phyloP scores from a whole-genome alignment of 2,888 invertebrate species.

The Lutraria lutraria region DNA sequence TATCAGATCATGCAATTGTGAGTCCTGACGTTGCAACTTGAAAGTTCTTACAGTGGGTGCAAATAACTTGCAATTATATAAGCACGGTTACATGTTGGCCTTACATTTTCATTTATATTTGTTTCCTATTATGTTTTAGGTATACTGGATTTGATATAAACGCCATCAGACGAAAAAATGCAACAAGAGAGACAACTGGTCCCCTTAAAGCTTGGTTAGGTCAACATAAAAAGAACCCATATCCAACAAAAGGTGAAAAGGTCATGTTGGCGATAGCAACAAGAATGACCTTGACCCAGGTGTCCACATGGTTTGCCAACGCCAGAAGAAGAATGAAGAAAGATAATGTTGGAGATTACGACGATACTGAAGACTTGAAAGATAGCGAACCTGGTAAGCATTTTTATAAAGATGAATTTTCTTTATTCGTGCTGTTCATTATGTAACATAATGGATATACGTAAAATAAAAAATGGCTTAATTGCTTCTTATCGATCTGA shows the following conservation, averaged over 20 bases:
- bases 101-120: background rate
- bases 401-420: background rate
- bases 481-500: too few relatives aligned
- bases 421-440: too few relatives aligned
- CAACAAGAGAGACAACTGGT: slow-evolving; percentile 98
- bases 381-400: slow-evolving; percentile 21
- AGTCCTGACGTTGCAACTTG: too few relatives aligned
- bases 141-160: slow-evolving; percentile 91
- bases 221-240: slow-evolving; percentile 98
- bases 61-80: background rate
- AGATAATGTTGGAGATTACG: slow-evolving; percentile 92
- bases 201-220: slow-evolving; percentile 98
- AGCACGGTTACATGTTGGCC: background rate
- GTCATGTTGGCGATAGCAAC: slow-evolving; percentile 98
- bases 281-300: slow-evolving; percentile 96
- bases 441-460: too few relatives aligned
- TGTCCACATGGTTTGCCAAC: slow-evolving; percentile 99
- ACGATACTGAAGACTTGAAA: slow-evolving; percentile 30
- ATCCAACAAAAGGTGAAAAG: slow-evolving; percentile 98
- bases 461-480: too few relatives aligned
- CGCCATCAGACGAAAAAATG: slow-evolving; percentile 96
- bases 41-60: too few relatives aligned
- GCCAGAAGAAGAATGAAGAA: slow-evolving; percentile 96
- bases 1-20: too few relatives aligned
- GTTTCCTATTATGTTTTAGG: slow-evolving; percentile 45